These are phyloP conservation scores for Cheirogaleus medius DNA, from an alignment of 2,113 vertebrate species.

Conservation along the genomic window DNA sequence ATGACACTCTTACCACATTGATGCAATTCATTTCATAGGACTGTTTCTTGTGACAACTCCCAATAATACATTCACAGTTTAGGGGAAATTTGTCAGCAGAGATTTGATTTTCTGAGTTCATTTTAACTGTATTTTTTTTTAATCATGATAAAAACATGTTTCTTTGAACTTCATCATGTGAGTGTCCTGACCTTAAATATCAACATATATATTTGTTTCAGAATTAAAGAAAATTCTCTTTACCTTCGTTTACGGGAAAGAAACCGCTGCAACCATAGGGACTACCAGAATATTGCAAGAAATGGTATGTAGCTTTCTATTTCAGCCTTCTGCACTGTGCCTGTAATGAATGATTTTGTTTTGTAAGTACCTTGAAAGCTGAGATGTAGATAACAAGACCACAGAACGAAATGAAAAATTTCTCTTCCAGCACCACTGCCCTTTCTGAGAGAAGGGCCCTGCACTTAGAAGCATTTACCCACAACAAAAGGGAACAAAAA, in stretches of 20 bases:
- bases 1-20: background rate
- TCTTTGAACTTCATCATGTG: background rate
- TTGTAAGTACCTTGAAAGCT: background rate
- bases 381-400: background rate
- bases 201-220: slow-evolving; percentile 76
- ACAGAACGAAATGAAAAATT: background rate
- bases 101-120: background rate
- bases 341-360: background rate
- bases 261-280: slow-evolving; percentile 88
- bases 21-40: background rate
- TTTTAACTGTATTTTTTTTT: background rate
- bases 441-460: background rate
- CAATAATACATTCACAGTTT: background rate
- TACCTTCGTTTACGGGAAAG: slow-evolving; percentile 83
- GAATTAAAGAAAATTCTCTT: slow-evolving; percentile 84
- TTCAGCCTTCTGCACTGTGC: background rate
- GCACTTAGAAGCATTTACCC: background rate
- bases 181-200: slow-evolving; percentile 19
- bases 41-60: background rate
- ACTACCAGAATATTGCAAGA: slow-evolving; percentile 87
- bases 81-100: background rate
- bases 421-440: background rate
- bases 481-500: background rate
- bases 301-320: slow-evolving; percentile 81
- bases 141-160: background rate